phyloP scores from a whole-genome alignment of 1,140 invertebrate species.

The Cydia pomonella region DNA sequence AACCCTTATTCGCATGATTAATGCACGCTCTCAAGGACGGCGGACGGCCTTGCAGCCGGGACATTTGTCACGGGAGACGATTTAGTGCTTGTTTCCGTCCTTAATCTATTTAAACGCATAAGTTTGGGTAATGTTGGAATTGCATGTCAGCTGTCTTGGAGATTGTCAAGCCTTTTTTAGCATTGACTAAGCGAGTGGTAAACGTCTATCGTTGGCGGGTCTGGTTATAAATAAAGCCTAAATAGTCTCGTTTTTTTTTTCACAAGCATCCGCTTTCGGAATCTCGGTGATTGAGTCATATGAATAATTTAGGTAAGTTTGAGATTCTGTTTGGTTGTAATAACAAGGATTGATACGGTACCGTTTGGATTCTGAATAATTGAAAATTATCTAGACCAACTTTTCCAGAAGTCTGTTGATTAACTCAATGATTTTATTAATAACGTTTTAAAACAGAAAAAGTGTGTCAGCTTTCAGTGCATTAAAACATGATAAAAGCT shows the following conservation, averaged over 20 bases:
- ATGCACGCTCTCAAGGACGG: slow-evolving; percentile 38
- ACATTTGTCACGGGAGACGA: slow-evolving; percentile 34
- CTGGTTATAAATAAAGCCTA: not conserved
- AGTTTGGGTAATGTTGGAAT: slow-evolving; percentile 20
- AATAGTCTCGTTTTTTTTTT: not conserved
- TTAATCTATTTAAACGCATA: slow-evolving; percentile 21
- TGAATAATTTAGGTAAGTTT: no score
- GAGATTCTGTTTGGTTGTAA: no score
- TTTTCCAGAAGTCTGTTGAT: no score
- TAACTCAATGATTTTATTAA: no score
- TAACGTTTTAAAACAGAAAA: no score
- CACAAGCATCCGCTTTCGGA: not conserved
- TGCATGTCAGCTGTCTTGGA: slow-evolving; percentile 29
- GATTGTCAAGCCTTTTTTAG: slow-evolving; percentile 25
- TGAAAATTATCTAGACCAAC: no score
- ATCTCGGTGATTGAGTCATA: not conserved
- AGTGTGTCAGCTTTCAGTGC: no score
- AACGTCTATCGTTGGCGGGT: slow-evolving; percentile 1
- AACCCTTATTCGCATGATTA: slow-evolving; percentile 52
- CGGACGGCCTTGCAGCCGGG: slow-evolving; percentile 1
- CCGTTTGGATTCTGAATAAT: no score
- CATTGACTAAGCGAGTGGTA: slow-evolving; percentile 6
- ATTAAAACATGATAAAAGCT: no score
- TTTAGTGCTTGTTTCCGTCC: slow-evolving; percentile 12
- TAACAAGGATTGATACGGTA: no score